Evolutionary conservation across 2,888 invertebrate species (phyloP), one percentile per base, ranked within the genome.

Genomic region (Pseudanteris insignis): DNA sequence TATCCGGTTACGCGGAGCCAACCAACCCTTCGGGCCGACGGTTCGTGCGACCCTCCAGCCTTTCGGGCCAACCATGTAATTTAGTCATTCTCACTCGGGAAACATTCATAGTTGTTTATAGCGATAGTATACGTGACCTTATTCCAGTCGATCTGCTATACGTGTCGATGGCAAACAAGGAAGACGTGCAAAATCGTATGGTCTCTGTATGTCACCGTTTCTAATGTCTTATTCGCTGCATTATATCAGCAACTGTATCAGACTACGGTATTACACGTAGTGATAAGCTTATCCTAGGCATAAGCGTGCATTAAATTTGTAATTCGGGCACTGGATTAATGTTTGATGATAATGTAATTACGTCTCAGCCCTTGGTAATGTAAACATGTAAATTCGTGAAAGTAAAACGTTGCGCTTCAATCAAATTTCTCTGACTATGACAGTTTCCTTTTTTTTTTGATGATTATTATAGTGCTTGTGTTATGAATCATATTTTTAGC

Each of bases 51-150:
- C 57, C 53, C 58, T 46, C 53, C 15, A 28, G 58, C 44, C 33
- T 48, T 47, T 40, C 29, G 47, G 34, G 18, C 18, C 37, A 32
- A 36, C 63, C 43, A 43, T 32, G 50, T 63, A 63, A 59, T 63
- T 63, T 51, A 44, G 59, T 55, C 63, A 55, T 59, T 63, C 55
- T 50, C 54, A 59, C 58, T 48, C 59, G 50, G 58, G 59, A 55
- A 51, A 63, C 51, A 50, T 48, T 51, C 55, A 38, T 59, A 34
- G 63, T 47, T 63, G 63, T 59, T 63, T 63, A 48, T 63, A 59
- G 50, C 58, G 51, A 63, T 63, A 51, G 59, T 59, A 59, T 63
- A 63, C 63, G 63, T 63, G 59, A 63, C 63, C 63, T 59, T 59
- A 63, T 63, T 63, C 51, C 59, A 41, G 37, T 51, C 59, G 51